These are phyloP conservation scores for Abrostola tripartita DNA, from an alignment of 2,888 invertebrate species.

Conservation along the genomic window DNA sequence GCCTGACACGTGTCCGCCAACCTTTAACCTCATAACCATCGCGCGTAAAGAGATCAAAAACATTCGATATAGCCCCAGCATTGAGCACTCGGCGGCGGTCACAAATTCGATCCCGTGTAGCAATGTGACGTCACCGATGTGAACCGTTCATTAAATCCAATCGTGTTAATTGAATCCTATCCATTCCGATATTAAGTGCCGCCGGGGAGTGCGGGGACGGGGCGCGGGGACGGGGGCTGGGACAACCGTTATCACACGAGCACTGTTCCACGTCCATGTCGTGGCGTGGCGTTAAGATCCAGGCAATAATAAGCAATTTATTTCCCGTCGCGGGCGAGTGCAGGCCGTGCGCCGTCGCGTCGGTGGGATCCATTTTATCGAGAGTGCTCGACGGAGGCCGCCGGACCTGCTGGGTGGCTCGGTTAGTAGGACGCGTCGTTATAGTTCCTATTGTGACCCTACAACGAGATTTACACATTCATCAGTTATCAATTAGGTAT, in stretches of 20 bases:
- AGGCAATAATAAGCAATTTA: slow-evolving; percentile 51
- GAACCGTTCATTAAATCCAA: slow-evolving; percentile 44
- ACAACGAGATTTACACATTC: no score
- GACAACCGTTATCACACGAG: slow-evolving; percentile 19
- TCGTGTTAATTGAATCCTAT: slow-evolving; percentile 65
- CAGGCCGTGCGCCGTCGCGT: slow-evolving; percentile 17
- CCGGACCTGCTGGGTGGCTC: not conserved
- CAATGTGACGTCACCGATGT: slow-evolving; percentile 9
- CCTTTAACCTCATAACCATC: not conserved
- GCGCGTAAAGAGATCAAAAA: not conserved
- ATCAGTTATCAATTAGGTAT: no score
- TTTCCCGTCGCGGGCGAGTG: slow-evolving; percentile 37
- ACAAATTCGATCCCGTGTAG: slow-evolving; percentile 7
- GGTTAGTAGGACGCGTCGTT: no score
- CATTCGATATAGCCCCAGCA: slow-evolving; percentile 5
- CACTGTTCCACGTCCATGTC: slow-evolving; percentile 20
- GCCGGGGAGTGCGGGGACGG: not conserved
- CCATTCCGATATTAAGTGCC: slow-evolving; percentile 61
- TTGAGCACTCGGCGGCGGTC: slow-evolving; percentile 3
- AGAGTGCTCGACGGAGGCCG: slow-evolving; percentile 8
- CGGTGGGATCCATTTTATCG: slow-evolving; percentile 22
- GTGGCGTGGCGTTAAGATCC: slow-evolving; percentile 35
- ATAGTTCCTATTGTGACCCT: no score
- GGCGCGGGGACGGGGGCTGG: not conserved
- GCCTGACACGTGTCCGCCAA: not conserved